Percentiles rank a stretch among this genome's conserved stretches.
These are phyloP conservation scores for Pseudochaenichthys georgianus DNA, from an alignment of 2,797 vertebrate species.

Conservation along the genomic window DNA sequence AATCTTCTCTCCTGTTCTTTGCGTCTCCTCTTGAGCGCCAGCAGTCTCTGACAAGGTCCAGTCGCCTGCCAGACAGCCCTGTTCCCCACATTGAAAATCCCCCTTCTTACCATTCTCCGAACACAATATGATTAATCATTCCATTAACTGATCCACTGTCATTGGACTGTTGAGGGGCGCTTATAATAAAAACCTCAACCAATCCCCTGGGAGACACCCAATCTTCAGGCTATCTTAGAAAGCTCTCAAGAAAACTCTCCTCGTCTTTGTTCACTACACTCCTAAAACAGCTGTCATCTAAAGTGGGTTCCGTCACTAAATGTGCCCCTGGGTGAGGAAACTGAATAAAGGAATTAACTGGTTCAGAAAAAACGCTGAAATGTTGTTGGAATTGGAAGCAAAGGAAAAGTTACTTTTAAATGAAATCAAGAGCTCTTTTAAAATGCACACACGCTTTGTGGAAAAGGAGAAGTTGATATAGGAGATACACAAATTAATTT, in stretches of 20 bases:
- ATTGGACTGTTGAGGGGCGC: slow-evolving; percentile 54
- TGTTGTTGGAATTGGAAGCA: background rate
- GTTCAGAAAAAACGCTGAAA: background rate
- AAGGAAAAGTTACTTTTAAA: background rate
- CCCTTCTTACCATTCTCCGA: slow-evolving; percentile 56
- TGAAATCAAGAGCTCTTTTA: background rate
- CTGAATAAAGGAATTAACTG: slow-evolving; percentile 18
- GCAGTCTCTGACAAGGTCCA: slow-evolving; percentile 61
- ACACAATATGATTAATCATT: slow-evolving; percentile 72
- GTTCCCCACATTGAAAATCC: slow-evolving; percentile 38
- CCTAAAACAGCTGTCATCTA: slow-evolving; percentile 61
- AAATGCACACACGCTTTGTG: background rate
- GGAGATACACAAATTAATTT: background rate
- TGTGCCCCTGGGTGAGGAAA: slow-evolving; percentile 27
- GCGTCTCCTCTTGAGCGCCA: slow-evolving; percentile 52
- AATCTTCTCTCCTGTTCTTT: slow-evolving; percentile 58
- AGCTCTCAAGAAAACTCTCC: slow-evolving; percentile 54
- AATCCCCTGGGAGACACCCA: slow-evolving; percentile 56
- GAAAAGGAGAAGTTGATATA: background rate
- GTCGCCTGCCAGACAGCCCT: slow-evolving; percentile 64
- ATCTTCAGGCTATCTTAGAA: slow-evolving; percentile 69
- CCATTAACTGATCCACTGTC: slow-evolving; percentile 71
- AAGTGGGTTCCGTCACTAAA: slow-evolving; percentile 50
- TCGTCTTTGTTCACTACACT: slow-evolving; percentile 48
- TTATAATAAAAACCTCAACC: slow-evolving; percentile 61